These are phyloP conservation scores for Himantopus leucocephalus DNA, from an alignment of 2,113 vertebrate species.

Conservation along the genomic window DNA sequence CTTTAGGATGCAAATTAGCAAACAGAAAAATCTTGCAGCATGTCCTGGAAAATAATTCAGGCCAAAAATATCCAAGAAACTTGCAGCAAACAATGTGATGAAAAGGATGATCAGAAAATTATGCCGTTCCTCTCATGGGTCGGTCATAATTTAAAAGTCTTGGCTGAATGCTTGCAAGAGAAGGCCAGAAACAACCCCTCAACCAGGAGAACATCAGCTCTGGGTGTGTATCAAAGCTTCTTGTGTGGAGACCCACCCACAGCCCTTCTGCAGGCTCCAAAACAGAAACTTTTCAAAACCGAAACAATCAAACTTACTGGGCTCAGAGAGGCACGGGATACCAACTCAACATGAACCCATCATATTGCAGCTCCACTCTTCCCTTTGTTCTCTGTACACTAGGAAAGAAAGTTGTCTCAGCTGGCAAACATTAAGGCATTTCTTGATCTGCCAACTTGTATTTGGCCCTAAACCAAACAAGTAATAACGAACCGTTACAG, in stretches of 20 bases:
- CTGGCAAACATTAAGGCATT: not conserved
- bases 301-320: rapidly evolving
- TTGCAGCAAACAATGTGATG: not conserved
- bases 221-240: not conserved
- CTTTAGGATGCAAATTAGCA: not conserved
- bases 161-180: not conserved
- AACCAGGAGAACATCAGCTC: not conserved
- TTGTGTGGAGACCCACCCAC: not conserved
- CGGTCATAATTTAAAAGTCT: not conserved
- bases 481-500: rapidly evolving
- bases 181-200: not conserved
- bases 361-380: not conserved
- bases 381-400: not conserved
- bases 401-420: not conserved
- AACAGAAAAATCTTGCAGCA: not conserved
- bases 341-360: not conserved
- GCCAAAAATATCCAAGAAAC: not conserved
- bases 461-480: not conserved
- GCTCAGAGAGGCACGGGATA: not conserved
- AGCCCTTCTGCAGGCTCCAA: not conserved
- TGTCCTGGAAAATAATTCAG: not conserved
- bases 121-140: not conserved
- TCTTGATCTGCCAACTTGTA: not conserved
- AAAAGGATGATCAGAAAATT: not conserved
- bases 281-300: not conserved